Conservation (phyloP, 2,113 vertebrate genomes). For the Heterochromis multidens region DNA sequence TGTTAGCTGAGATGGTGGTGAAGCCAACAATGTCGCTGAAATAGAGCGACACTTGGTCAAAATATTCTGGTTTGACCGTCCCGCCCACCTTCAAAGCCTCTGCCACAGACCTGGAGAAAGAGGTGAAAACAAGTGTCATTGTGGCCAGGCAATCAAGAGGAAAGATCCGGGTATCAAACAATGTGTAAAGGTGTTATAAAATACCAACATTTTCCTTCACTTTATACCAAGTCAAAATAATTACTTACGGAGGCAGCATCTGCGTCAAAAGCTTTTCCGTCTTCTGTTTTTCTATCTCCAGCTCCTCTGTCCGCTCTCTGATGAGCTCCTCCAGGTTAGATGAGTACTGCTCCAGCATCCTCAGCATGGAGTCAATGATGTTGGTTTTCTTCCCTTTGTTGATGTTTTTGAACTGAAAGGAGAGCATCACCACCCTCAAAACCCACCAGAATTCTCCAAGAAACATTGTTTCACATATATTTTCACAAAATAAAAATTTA, state of each 20-base stretch:
- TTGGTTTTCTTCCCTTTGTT: constrained; percentile 70
- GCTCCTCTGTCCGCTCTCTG: constrained; percentile 79
- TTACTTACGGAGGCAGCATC: constrained; percentile 79
- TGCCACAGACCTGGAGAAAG: constrained; percentile 75
- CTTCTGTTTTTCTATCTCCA: constrained; percentile 83
- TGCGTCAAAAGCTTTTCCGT: constrained; percentile 81
- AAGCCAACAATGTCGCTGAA: constrained; percentile 85
- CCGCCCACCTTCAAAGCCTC: constrained; percentile 74
- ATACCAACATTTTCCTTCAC: neutral
- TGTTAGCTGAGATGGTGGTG: constrained; percentile 81
- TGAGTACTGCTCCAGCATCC: constrained; percentile 79
- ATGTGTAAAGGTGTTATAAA: neutral
- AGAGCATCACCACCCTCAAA: neutral
- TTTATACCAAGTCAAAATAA: fast-evolving
- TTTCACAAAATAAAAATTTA: neutral
- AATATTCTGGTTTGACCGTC: constrained; percentile 75
- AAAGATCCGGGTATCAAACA: neutral
- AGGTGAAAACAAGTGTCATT: neutral
- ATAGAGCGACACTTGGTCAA: constrained; percentile 78
- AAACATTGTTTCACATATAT: neutral
- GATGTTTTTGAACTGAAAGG: constrained; percentile 61
- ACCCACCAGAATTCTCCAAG: neutral
- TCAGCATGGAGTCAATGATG: constrained; percentile 71
- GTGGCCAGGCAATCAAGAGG: neutral
- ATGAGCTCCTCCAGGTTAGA: constrained; percentile 83